Conservation (phyloP, 2,888 invertebrate genomes). For the Pemphredon lugubris region DNA sequence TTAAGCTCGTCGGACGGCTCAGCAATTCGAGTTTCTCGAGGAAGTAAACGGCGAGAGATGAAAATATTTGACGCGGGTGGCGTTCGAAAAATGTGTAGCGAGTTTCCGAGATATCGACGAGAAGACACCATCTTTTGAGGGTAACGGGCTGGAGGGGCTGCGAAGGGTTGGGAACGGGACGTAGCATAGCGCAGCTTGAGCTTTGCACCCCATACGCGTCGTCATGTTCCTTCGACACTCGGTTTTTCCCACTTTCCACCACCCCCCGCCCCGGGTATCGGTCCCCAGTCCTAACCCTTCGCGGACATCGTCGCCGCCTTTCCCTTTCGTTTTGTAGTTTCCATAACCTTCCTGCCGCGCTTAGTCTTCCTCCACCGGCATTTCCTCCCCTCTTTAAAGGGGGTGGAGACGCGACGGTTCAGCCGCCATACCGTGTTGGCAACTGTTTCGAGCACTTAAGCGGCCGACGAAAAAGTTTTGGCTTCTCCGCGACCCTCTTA, state of each 20-base stretch:
- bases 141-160: slow-evolving; percentile 13
- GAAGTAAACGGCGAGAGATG: too few relatives aligned
- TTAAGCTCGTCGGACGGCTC: too few relatives aligned
- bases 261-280: slow-evolving; percentile 7
- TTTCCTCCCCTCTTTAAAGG: slow-evolving; percentile 14
- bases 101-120: slow-evolving; percentile 23
- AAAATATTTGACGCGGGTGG: too few relatives aligned
- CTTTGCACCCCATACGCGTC: slow-evolving; percentile 46
- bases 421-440: slow-evolving; percentile 62
- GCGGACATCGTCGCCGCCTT: slow-evolving; percentile 27
- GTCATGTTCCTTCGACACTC: slow-evolving; percentile 13
- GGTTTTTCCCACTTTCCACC: not conserved
- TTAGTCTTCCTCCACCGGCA: slow-evolving; percentile 29
- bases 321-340: slow-evolving; percentile 39
- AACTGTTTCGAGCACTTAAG: slow-evolving; percentile 75
- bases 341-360: slow-evolving; percentile 28
- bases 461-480: slow-evolving; percentile 60
- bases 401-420: slow-evolving; percentile 5
- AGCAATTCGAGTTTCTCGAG: too few relatives aligned
- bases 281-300: slow-evolving; percentile 9
- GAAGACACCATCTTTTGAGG: slow-evolving; percentile 25
- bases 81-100: too few relatives aligned
- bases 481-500: not conserved
- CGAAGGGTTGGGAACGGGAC: slow-evolving; percentile 36
- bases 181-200: slow-evolving; percentile 53